phyloP scores from a whole-genome alignment of 2,113 vertebrate species.

The Clarias macrocephalus region DNA sequence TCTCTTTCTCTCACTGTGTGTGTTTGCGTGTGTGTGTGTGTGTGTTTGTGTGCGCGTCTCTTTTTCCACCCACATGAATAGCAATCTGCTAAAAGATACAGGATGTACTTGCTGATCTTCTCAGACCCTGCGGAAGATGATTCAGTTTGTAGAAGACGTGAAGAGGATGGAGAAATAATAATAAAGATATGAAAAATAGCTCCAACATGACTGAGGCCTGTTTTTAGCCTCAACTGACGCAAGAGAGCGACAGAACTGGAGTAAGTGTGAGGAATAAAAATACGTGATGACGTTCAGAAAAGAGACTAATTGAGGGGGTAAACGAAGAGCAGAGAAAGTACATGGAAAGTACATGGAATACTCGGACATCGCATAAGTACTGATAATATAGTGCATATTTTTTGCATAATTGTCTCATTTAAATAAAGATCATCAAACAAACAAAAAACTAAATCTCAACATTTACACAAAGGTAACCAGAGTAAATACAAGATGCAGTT shows the following conservation, averaged over 20 bases:
- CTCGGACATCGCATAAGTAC: neutral
- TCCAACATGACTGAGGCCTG: neutral
- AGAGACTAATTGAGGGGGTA: too few species aligned
- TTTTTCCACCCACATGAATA: conserved; percentile 16
- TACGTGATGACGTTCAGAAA: neutral
- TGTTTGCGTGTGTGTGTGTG: neutral
- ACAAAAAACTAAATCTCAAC: too few species aligned
- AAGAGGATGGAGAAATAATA: neutral
- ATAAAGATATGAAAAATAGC: neutral
- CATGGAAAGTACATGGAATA: neutral
- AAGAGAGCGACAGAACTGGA: neutral
- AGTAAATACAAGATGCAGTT: too few species aligned
- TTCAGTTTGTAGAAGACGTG: neutral
- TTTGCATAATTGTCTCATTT: too few species aligned
- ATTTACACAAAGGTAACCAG: too few species aligned
- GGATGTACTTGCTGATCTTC: conserved; percentile 14
- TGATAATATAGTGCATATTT: neutral
- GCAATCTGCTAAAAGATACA: conserved; percentile 26
- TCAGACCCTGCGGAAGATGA: conserved; percentile 9
- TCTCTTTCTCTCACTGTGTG: neutral
- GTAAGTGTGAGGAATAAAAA: conserved; percentile 2
- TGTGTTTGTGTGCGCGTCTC: neutral
- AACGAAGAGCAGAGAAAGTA: neutral
- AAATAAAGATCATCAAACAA: too few species aligned
- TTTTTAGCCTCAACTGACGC: neutral